Evolutionary conservation across 2,797 vertebrate species (phyloP).

Genomic region (Hippocampus kuda): DNA sequence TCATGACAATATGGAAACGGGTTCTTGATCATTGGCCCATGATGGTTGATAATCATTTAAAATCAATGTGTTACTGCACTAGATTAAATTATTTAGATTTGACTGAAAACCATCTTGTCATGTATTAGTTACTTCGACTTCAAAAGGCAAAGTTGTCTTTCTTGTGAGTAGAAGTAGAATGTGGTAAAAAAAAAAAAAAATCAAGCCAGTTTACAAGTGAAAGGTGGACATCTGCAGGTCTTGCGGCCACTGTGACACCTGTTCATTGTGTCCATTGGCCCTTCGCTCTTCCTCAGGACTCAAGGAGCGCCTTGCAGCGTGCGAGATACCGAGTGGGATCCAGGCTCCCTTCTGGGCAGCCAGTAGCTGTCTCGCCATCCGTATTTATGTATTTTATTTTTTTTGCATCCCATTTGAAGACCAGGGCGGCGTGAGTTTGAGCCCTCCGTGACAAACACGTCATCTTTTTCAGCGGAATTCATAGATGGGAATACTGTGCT

Average conservation of each 20-base stretch:
- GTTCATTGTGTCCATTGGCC: not conserved
- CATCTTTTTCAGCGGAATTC: conserved; percentile 87
- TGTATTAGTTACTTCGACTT: not conserved
- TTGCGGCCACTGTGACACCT: not conserved
- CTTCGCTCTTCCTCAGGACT: conserved; percentile 4
- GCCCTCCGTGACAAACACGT: conserved; percentile 29
- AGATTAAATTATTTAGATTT: not conserved
- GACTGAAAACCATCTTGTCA: not conserved
- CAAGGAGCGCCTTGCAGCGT: conserved; percentile 6
- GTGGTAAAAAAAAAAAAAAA: not conserved
- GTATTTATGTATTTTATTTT: conserved; percentile 2
- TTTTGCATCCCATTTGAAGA: conserved; percentile 17
- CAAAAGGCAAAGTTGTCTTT: not conserved
- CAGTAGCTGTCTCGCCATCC: conserved; percentile 17
- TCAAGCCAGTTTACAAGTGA: not conserved
- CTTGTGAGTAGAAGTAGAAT: not conserved
- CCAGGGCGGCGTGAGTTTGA: conserved; percentile 24
- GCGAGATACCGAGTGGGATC: conserved; percentile 26
- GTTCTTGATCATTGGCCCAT: not conserved
- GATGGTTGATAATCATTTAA: not conserved
- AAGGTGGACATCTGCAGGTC: not conserved
- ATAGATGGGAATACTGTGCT: conserved; percentile 91
- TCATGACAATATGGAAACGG: too few species aligned
- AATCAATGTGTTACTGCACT: not conserved
- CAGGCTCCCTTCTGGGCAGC: conserved; percentile 31